A percentile compares a stretch with the other conserved stretches of the same genome.
Conservation (phyloP, 2,888 invertebrate genomes). For the Troides oblongomaculatus region DNA sequence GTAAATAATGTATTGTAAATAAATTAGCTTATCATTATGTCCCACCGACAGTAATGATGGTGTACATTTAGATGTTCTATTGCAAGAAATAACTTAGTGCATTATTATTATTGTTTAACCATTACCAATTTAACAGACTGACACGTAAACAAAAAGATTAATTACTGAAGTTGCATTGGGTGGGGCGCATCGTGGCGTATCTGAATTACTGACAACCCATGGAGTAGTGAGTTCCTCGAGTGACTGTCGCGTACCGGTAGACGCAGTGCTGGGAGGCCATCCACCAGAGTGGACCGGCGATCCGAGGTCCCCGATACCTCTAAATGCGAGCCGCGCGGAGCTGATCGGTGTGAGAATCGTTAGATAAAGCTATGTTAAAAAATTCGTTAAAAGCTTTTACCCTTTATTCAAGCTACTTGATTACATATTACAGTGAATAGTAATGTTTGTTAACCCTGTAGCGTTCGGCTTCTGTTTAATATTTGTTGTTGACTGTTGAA, state of each 20-base stretch:
- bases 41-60: conserved; percentile 60
- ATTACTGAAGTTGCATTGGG: too few relatives aligned
- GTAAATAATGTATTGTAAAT: conserved; percentile 51
- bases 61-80: conserved; percentile 39
- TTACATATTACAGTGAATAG: conserved; percentile 29
- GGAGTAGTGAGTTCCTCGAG: too few relatives aligned
- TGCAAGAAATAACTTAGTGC: conserved; percentile 40
- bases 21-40: conserved; percentile 63
- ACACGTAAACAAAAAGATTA: not conserved
- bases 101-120: conserved; percentile 1
- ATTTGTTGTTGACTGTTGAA: not conserved
- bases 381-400: not conserved
- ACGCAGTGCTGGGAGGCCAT: too few relatives aligned
- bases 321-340: too few relatives aligned
- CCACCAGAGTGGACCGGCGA: too few relatives aligned
- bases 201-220: too few relatives aligned
- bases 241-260: too few relatives aligned
- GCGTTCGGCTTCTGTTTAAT: not conserved
- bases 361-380: not conserved
- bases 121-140: conserved; percentile 7
- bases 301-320: too few relatives aligned
- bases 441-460: conserved; percentile 3
- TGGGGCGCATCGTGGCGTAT: too few relatives aligned
- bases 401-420: not conserved
- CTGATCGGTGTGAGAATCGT: too few relatives aligned